A percentile compares a stretch with the other conserved stretches of the same genome.
phyloP scores from a whole-genome alignment of 2,888 invertebrate genomes.

The Escarpia spicata region DNA sequence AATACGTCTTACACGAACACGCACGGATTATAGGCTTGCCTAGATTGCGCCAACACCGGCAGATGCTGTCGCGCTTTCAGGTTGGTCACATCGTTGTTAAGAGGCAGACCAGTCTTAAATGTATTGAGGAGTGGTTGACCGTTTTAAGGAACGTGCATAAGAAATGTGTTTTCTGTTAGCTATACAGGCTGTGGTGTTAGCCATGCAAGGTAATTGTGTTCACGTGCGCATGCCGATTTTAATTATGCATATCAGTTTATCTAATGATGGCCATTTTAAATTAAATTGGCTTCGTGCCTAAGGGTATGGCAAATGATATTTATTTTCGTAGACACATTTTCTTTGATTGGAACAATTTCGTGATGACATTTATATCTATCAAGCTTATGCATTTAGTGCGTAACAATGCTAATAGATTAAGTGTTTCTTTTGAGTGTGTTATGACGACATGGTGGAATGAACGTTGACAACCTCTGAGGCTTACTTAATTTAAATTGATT shows the following conservation, averaged over 20 bases:
- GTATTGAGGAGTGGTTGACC: not conserved
- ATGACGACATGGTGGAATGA: not conserved
- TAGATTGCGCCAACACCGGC: not conserved
- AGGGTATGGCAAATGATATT: not conserved
- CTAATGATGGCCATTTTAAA: not conserved
- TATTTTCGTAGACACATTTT: not conserved
- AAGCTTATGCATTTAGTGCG: not conserved
- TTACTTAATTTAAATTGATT: not conserved
- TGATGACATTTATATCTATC: not conserved
- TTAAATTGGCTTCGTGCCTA: not conserved
- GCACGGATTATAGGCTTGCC: slow-evolving; percentile 16
- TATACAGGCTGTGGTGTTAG: not conserved
- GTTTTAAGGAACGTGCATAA: not conserved
- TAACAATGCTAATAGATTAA: not conserved
- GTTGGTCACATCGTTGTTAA: not conserved
- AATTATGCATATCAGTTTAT: not conserved
- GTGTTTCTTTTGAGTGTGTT: not conserved
- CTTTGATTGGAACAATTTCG: not conserved
- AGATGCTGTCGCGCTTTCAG: not conserved
- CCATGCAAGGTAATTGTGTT: not conserved
- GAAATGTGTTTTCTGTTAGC: not conserved
- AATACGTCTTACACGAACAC: not conserved
- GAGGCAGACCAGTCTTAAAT: not conserved
- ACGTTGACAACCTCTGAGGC: not conserved
- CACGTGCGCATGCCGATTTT: not conserved